These are phyloP conservation scores for Caenorhabditis sp. DNA, from an alignment of 2,888 invertebrate species.

Conservation along the genomic window DNA sequence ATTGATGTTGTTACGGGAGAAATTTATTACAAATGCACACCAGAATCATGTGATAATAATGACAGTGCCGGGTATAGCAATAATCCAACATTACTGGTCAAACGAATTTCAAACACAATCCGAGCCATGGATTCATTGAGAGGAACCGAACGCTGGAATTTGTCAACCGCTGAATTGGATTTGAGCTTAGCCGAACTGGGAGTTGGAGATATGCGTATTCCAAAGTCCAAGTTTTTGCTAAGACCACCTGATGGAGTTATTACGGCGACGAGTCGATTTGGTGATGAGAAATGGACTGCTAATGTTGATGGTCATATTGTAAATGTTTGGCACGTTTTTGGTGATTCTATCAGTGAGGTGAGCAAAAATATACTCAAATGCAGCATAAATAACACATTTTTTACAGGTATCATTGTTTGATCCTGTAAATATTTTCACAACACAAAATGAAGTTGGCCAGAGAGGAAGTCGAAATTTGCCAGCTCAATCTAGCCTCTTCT, in stretches of 20 bases:
- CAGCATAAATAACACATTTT: neutral
- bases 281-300: slow-evolving; percentile 40
- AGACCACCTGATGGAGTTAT: slow-evolving; percentile 55
- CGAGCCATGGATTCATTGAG: slow-evolving; percentile 87
- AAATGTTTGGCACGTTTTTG: slow-evolving; percentile 45
- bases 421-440: slow-evolving; percentile 48
- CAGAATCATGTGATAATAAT: slow-evolving; percentile 42
- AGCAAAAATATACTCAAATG: neutral
- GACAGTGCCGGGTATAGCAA: slow-evolving; percentile 7
- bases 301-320: slow-evolving; percentile 51
- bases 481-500: slow-evolving; percentile 25
- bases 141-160: slow-evolving; percentile 79
- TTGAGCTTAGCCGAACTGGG: slow-evolving; percentile 29
- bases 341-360: slow-evolving; percentile 26
- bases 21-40: slow-evolving; percentile 60
- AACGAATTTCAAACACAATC: slow-evolving; percentile 85
- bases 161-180: slow-evolving; percentile 42
- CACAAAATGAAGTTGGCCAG: slow-evolving; percentile 27
- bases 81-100: slow-evolving; percentile 79
- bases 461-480: slow-evolving; percentile 14
- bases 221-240: slow-evolving; percentile 28
- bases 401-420: slow-evolving; percentile 57
- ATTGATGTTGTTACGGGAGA: slow-evolving; percentile 81
- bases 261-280: slow-evolving; percentile 32
- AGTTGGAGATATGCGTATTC: neutral